Percentiles rank a stretch among this genome's conserved stretches.
Conservation (phyloP, 2,113 vertebrate species). For the Sus scrofa region T2T-Sscrofa CM000824.6:106461001-106461500, state of each 20-base stretch:
- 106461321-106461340: background rate
- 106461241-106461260: background rate
- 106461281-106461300: background rate
- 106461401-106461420: background rate
- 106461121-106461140: background rate
- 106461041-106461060: background rate
- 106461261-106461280: background rate
- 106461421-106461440: background rate
- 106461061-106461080: background rate
- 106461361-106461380: background rate
- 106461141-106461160: background rate
- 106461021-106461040: background rate
- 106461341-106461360: background rate
- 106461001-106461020: too few species aligned
- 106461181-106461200: background rate
- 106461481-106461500: slow-evolving; percentile 14
- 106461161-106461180: background rate
- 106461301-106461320: background rate
- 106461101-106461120: rapidly evolving
- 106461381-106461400: background rate
- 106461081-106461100: rapidly evolving
- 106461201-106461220: background rate
- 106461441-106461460: background rate
- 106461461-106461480: background rate
- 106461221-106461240: too few species aligned